Evolutionary conservation across 2,888 invertebrate genomes (phyloP).

Genomic region (Anoncus sp.): DNA sequence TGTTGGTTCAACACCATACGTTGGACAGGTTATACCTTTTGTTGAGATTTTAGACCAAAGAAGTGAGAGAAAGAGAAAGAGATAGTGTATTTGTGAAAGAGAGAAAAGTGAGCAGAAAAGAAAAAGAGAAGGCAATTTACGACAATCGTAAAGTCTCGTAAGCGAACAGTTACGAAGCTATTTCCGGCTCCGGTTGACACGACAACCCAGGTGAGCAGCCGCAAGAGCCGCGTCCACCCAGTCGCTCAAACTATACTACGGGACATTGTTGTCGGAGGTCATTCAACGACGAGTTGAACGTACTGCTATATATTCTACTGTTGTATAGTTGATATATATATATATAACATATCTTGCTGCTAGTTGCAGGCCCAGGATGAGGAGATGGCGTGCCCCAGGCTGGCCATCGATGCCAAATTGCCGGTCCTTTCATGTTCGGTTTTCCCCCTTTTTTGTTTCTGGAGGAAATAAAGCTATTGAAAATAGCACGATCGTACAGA

Average conservation of each 20-base stretch:
- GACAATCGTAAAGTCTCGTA: constrained; percentile 53
- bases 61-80: constrained; percentile 14
- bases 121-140: constrained; percentile 44
- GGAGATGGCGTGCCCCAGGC: too few relatives aligned
- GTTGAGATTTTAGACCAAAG: constrained; percentile 1
- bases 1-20: not conserved
- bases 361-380: too few relatives aligned
- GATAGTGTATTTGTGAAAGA: too few relatives aligned
- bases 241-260: constrained; percentile 64
- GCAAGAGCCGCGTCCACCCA: constrained; percentile 47
- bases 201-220: constrained; percentile 46
- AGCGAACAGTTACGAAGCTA: constrained; percentile 58
- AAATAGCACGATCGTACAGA: too few relatives aligned
- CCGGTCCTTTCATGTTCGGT: too few relatives aligned
- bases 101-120: constrained; percentile 11
- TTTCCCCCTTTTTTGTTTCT: too few relatives aligned
- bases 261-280: constrained; percentile 77
- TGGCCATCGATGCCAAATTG: too few relatives aligned
- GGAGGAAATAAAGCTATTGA: too few relatives aligned
- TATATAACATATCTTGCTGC: constrained; percentile 9
- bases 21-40: constrained; percentile 11
- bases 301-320: constrained; percentile 55
- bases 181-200: constrained; percentile 61
- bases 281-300: constrained; percentile 76
- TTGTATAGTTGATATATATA: constrained; percentile 5